Conservation (phyloP, 2,888 invertebrate genomes). For the Dendrolimus houi region DNA sequence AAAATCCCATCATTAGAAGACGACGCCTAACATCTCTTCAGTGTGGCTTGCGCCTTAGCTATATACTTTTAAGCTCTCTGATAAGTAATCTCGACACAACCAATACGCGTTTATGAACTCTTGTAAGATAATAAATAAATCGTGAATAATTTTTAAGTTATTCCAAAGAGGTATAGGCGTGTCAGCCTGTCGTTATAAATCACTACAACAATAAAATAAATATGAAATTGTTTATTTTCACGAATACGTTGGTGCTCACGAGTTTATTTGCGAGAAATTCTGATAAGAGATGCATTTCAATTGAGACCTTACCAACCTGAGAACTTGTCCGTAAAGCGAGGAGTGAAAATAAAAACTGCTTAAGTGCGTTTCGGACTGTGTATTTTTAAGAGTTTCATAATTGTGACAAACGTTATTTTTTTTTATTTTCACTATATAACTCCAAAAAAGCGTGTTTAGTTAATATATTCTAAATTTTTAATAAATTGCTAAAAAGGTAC, state of each 20-base stretch:
- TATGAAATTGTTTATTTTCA: constrained; percentile 50
- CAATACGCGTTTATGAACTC: constrained; percentile 3
- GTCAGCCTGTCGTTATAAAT: constrained; percentile 53
- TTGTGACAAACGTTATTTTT: too few relatives aligned
- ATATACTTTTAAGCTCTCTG: background rate
- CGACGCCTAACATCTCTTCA: too few relatives aligned
- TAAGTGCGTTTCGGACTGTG: too few relatives aligned
- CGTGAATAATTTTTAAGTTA: background rate
- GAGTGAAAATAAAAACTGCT: background rate
- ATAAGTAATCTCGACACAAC: constrained; percentile 6
- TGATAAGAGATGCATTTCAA: constrained; percentile 22
- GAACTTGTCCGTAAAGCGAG: background rate
- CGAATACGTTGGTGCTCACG: constrained; percentile 42
- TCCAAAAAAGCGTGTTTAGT: too few relatives aligned
- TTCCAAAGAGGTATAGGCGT: constrained; percentile 25
- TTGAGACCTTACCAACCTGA: constrained; percentile 10
- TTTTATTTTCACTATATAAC: too few relatives aligned
- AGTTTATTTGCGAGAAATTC: constrained; percentile 39
- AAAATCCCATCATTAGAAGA: too few relatives aligned
- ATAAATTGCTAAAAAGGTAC: too few relatives aligned
- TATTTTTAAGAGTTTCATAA: too few relatives aligned
- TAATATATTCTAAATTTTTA: too few relatives aligned
- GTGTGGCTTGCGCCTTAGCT: too few relatives aligned
- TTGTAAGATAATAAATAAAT: background rate
- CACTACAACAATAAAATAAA: constrained; percentile 47